Evolutionary conservation across 2,888 invertebrate genomes (phyloP).

Genomic region (Eremobia ochroleuca): DNA sequence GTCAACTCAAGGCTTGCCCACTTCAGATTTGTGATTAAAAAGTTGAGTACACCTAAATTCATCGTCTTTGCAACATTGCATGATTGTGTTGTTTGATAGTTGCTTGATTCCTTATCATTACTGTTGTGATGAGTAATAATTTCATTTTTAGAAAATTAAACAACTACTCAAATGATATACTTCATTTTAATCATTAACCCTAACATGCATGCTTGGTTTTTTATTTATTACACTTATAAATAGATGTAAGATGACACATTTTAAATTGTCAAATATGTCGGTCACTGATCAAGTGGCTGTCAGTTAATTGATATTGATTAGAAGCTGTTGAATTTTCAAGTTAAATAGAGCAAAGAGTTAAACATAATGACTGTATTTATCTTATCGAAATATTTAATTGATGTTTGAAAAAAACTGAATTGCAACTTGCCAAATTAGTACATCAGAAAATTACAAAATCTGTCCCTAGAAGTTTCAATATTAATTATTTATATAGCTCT

Average conservation of each 20-base stretch:
- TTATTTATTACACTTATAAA: constrained; percentile 47
- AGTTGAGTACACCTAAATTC: constrained; percentile 37
- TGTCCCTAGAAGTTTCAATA: constrained; percentile 6
- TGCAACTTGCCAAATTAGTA: constrained; percentile 22
- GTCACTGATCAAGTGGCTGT: constrained; percentile 72
- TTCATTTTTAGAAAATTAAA: constrained; percentile 33
- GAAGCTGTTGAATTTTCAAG: constrained; percentile 67
- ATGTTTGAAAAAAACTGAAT: constrained; percentile 23
- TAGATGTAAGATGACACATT: constrained; percentile 49
- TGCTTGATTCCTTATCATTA: constrained; percentile 47
- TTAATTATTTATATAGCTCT: neutral
- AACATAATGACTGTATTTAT: constrained; percentile 51
- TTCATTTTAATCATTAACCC: constrained; percentile 51
- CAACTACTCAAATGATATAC: constrained; percentile 45
- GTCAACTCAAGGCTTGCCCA: constrained; percentile 40
- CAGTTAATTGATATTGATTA: constrained; percentile 74
- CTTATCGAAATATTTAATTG: constrained; percentile 45
- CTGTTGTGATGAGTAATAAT: constrained; percentile 26
- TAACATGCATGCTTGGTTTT: constrained; percentile 66
- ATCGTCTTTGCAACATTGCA: constrained; percentile 65
- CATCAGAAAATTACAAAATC: constrained; percentile 17
- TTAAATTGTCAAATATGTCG: constrained; percentile 76
- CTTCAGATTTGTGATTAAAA: constrained; percentile 46
- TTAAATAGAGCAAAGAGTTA: constrained; percentile 60
- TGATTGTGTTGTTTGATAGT: constrained; percentile 62